Evolutionary conservation across 2,888 invertebrate species (phyloP), one percentile per base, ranked within the genome.

Genomic region (Cephus pygmeus): DNA sequence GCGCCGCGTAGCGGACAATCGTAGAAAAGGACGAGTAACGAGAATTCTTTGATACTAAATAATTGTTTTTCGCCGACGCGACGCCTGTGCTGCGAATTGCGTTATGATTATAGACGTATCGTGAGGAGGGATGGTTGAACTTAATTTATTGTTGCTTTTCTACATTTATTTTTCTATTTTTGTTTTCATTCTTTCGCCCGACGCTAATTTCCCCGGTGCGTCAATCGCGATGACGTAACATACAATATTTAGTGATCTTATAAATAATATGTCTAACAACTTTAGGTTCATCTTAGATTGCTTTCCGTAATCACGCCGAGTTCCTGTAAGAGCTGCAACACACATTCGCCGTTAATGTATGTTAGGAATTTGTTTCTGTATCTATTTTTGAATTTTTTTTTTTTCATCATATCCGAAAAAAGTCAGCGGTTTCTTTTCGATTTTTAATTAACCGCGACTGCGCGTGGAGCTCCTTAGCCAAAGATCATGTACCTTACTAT

Each of bases 221-320:
- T 34, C 71, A 71, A 33, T 71, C 71, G 71, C 71, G n/a, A 15
- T 36, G 80, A 81, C 83, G 81, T 87, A 88, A 90, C 87, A 87
- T 88, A 88, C 87, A 86, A 85, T 90, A 88, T 84, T 87, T 84
- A 81, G 85, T 86, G 85, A 86, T 84, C 88, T 90, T 90, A 90
- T 83, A 90, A 90, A 89, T 90, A 88, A 90, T 90, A 89, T 87
- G 85, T 89, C 89, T 91, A 90, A 90, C 90, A 90, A 89, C 87
- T 86, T 91, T 88, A 89, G 85, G 84, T 87, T 88, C 86, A 85
- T 88, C 87, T 88, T 89, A 89, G 90, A 90, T 91, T 90, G 90
- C 90, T 90, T 90, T 88, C 88, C 83, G 81, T 90, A 87, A 90
- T 90, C 89, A 90, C 89, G 82, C 87, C 87, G 85, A 88, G 84